Base-by-base conservation (phyloP, 2,113 vertebrate genomes). In the Ptychochromis oligacanthus region DNA sequence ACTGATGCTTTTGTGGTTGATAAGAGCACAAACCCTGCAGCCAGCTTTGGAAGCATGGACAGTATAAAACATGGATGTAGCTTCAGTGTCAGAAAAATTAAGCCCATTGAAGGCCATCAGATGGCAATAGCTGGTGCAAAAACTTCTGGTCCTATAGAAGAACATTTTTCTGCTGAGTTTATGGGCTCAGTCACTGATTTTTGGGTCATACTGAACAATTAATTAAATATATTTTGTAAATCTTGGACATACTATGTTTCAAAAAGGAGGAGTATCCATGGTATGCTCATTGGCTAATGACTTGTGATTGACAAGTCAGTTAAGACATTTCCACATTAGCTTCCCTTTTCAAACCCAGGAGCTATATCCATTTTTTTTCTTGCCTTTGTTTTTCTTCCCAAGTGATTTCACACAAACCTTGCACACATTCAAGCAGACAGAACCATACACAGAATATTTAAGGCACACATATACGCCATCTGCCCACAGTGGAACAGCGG, bases 361-460 rank as follows among this genome's bases (percentile, higher is more conserved):
- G 61, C 36, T 36, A 43, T 65, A 26, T 46, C 43, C 22, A 26
- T 17, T 67, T 67, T 67, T 67, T 67, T 67, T 46, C 22, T 26
- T 20, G 31, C 15, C 31, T 36, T 46, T 10, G 18, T 46, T 43
- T 61, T 65, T 22, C 31, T 65, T 40, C n/a, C 9, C 72, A 43
- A 61, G n/a, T 74, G 64, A 52, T 49, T 75, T 81, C 49, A 15
- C 65, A 22, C 8, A 76, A 54, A 22, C 34, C 2, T 14, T 59
- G 67, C 52, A 80, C 31, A 61, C 31, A 85, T 24, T 49, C 31
- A 74, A 14, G 2, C 34, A 31, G 52, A 64, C 34, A 77, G 6
- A 75, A 59, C 55, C n/a, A 80, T 17, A 40, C 60, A 46, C 54
- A 72, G 75, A 62, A 24, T 70, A 70, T 70, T 70, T 70, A 49